phyloP scores from a whole-genome alignment of 2,113 vertebrate genomes.

The Psephotus haematonotus region DNA sequence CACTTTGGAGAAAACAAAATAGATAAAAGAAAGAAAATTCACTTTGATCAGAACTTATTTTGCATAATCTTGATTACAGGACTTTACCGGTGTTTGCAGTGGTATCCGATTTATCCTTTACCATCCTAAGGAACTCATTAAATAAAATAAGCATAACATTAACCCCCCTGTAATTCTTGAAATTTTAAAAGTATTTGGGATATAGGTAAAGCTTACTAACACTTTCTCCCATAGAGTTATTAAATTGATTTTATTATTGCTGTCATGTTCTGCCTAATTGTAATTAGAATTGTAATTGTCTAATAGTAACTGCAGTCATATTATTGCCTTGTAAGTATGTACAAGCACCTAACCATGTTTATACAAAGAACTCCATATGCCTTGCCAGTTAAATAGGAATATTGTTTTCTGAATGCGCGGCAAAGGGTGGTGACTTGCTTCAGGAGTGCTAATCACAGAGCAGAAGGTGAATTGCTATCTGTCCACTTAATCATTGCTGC shows the following conservation, averaged over 20 bases:
- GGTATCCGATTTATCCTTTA: not conserved
- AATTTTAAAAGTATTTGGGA: not conserved
- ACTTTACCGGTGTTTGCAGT: not conserved
- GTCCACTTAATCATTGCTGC: not conserved
- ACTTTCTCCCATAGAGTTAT: not conserved
- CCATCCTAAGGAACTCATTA: not conserved
- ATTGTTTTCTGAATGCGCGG: not conserved
- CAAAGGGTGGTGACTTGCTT: not conserved
- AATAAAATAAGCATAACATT: not conserved
- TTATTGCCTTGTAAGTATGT: not conserved
- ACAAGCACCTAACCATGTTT: conserved; percentile 2
- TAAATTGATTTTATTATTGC: not conserved
- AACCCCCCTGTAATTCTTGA: not conserved
- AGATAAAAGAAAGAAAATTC: conserved; percentile 36
- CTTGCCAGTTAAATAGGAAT: not conserved
- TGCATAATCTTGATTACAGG: conserved; percentile 30
- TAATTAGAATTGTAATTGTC: no score
- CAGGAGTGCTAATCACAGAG: not conserved
- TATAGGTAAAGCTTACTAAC: not conserved
- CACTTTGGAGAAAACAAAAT: not conserved
- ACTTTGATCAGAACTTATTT: conserved; percentile 60
- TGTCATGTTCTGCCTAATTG: not conserved
- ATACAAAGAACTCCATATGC: not conserved
- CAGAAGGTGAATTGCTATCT: not conserved
- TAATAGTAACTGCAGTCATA: conserved; percentile 28